Evolutionary conservation across 1,140 invertebrate genomes (phyloP).

Genomic region (Copidosoma floridanum): DNA sequence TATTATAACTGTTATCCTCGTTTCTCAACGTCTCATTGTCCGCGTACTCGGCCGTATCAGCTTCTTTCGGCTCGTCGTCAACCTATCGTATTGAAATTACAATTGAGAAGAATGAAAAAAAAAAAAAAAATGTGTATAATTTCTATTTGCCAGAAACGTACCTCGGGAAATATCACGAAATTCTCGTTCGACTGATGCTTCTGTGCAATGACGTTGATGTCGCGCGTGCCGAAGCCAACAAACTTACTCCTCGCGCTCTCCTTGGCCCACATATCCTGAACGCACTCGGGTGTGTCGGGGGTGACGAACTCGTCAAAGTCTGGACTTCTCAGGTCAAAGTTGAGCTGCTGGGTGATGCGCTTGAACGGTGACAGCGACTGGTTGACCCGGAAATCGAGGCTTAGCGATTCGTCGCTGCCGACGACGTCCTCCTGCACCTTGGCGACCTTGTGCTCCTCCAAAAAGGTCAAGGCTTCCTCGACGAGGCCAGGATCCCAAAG

Average conservation of each 20-base stretch:
- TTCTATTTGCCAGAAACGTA: too few species aligned
- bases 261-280: conserved; percentile 61
- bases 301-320: conserved; percentile 72
- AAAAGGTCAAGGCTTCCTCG: conserved; percentile 78
- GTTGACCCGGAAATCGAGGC: conserved; percentile 44
- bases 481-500: conserved; percentile 81
- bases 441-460: conserved; percentile 71
- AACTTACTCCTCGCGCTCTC: conserved; percentile 43
- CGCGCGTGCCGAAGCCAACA: conserved; percentile 29
- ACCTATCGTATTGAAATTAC: conserved; percentile 22
- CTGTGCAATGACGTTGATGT: conserved; percentile 37
- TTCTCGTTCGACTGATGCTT: conserved; percentile 37
- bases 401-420: conserved; percentile 41
- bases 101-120: background rate
- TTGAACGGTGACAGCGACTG: conserved; percentile 70
- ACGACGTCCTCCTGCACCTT: conserved; percentile 46
- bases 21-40: conserved; percentile 29
- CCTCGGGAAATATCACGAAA: conserved; percentile 52
- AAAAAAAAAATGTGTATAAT: background rate
- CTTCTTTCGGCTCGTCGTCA: conserved; percentile 45
- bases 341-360: conserved; percentile 73
- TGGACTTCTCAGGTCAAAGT: conserved; percentile 67
- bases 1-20: conserved; percentile 31
- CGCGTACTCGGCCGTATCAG: conserved; percentile 20
- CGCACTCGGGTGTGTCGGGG: conserved; percentile 64